Evolutionary conservation across 2,113 vertebrate genomes (phyloP), one percentile per base, ranked within the genome.

Genomic region (Macaca mulatta): DNA sequence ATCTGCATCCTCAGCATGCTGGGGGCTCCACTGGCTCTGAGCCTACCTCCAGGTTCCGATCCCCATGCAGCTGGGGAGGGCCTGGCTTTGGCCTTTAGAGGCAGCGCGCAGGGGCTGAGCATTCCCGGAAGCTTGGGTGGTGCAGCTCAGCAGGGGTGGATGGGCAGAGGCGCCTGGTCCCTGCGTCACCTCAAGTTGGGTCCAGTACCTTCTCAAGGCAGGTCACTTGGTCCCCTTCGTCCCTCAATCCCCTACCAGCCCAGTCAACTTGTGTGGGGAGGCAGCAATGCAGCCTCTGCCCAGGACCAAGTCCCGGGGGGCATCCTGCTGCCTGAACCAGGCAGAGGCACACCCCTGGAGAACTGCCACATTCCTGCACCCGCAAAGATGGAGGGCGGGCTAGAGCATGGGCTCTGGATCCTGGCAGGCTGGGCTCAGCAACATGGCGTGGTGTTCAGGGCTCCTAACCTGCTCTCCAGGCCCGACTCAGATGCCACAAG

Each of bases 321-420:
- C 9, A 0, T 30, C n/a, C 50, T 25, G 3, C 12, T 5, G 16
- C 9, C 30, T 40, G 27, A 20, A 20, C 7, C 1, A 0, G n/a
- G 43, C 61, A 45, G 23, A 23, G 5, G 6, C 16, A 5, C 43
- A 11, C 43, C 3, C 16, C n/a, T 14, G 0, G 43, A 43, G 70
- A 1, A 3, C 13, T 0, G 5, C 45, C 40, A 14, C 3, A 0
- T 5, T 59, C 69, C 74, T 25, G 14, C 0, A 2, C 32, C 27
- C 16, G 0, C 30, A 27, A 5, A 10, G 55, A 40, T 74, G 0
- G 40, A 48, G 30, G 48, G 22, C 8, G 1, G 14, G 61, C 23
- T 12, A 82, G 45, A 1, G 43, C 64, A 14, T 5, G 27, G 67
- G 35, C 40, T 67, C 7, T 32, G 43, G 59, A 40, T n/a, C 75